A percentile compares a stretch with the other conserved stretches of the same genome.
Conservation (phyloP, 2,797 vertebrate genomes). For the Nothura maculosa region DNA sequence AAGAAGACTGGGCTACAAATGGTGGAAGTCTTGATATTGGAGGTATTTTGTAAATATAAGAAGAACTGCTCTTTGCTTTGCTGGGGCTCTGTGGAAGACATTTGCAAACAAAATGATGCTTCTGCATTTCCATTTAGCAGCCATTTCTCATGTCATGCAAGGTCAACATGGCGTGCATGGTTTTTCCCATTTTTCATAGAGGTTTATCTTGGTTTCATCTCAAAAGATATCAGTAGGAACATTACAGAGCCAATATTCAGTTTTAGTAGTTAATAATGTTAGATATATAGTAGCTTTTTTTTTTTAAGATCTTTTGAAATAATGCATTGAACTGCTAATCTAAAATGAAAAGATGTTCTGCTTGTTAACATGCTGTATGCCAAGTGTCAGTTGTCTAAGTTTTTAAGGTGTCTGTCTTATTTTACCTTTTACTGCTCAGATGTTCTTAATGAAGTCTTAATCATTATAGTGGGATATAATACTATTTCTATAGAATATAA, state of each 20-base stretch:
- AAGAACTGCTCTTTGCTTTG: background rate
- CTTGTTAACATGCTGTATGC: background rate
- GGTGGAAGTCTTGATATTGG: constrained; percentile 60
- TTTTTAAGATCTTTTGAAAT: background rate
- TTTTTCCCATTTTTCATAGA: accelerated
- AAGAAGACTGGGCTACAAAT: background rate
- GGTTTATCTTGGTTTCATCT: background rate
- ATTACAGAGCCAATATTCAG: too few relatives aligned
- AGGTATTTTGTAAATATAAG: background rate
- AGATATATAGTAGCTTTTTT: background rate
- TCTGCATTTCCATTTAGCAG: background rate
- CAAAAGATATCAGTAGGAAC: background rate
- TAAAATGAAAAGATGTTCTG: background rate
- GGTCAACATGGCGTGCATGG: accelerated
- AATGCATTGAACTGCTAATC: background rate
- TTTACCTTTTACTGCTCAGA: background rate
- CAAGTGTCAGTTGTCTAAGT: background rate
- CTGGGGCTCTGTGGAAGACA: accelerated
- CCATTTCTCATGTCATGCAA: accelerated
- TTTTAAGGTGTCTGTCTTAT: background rate
- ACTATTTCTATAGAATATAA: background rate
- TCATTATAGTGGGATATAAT: background rate
- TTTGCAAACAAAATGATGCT: background rate
- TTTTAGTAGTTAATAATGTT: background rate
- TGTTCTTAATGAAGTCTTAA: background rate